These are phyloP conservation scores for Gastrophryne carolinensis DNA, from an alignment of 2,797 vertebrate genomes.

Conservation along the genomic window DNA sequence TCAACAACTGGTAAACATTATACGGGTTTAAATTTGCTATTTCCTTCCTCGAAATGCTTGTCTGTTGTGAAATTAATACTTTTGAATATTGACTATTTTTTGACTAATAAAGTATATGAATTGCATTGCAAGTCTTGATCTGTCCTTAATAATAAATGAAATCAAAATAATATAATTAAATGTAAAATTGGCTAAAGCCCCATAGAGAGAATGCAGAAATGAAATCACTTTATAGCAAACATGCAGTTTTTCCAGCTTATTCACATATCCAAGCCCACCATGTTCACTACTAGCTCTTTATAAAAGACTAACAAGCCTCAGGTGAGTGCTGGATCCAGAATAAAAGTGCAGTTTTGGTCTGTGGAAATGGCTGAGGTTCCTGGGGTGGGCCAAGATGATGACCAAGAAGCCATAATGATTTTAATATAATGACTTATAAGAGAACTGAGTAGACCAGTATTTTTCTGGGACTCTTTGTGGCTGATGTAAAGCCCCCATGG, in stretches of 20 bases:
- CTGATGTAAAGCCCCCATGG: too few relatives aligned
- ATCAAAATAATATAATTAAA: neutral
- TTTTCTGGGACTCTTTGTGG: too few relatives aligned
- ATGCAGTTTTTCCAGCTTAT: neutral
- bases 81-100: neutral
- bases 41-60: constrained; percentile 11
- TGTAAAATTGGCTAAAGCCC: neutral
- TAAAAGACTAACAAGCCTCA: too few relatives aligned
- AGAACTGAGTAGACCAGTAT: too few relatives aligned
- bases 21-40: constrained; percentile 26
- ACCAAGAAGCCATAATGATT: too few relatives aligned
- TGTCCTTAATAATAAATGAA: constrained; percentile 10
- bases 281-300: too few relatives aligned
- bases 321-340: too few relatives aligned
- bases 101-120: neutral
- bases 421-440: too few relatives aligned
- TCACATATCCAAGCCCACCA: too few relatives aligned
- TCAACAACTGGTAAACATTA: constrained; percentile 26
- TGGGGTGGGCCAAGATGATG: too few relatives aligned
- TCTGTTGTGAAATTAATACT: constrained; percentile 27
- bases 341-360: too few relatives aligned
- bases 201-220: neutral
- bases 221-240: constrained; percentile 22
- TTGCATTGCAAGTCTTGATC: neutral
- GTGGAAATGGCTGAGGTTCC: too few relatives aligned